Percentiles rank a stretch among this genome's conserved stretches.
Evolutionary conservation across 1,140 invertebrate species (phyloP).

Genomic region (Batillaria attramentaria): DNA sequence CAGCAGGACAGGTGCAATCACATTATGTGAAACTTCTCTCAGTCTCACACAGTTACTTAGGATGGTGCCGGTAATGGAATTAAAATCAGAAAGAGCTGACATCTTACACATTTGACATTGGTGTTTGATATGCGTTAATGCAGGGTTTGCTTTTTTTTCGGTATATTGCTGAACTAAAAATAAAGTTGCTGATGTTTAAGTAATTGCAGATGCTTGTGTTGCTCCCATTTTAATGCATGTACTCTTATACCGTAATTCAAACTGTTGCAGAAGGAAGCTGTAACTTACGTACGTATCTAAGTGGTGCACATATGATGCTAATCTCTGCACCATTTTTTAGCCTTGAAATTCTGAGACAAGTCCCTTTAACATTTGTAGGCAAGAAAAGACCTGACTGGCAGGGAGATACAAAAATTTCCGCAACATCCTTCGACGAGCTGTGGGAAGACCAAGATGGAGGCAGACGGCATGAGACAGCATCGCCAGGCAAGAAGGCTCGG

Average conservation of each 20-base stretch:
- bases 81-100: background rate
- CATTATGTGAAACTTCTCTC: background rate
- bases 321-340: background rate
- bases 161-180: too few relatives aligned
- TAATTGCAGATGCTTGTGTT: background rate
- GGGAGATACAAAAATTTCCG: conserved; percentile 53
- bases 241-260: background rate
- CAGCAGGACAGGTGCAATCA: background rate
- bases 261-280: background rate
- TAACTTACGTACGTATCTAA: background rate
- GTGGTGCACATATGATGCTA: background rate
- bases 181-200: background rate
- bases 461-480: conserved; percentile 30
- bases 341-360: background rate
- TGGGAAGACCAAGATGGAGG: conserved; percentile 45
- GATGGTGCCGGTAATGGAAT: too few relatives aligned
- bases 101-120: background rate
- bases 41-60: background rate
- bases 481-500: conserved; percentile 43
- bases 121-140: background rate
- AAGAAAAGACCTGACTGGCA: conserved; percentile 54
- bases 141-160: background rate
- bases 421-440: conserved; percentile 61
- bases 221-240: background rate
- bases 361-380: background rate